Evolutionary conservation across 2,888 invertebrate species (phyloP), one percentile per base, ranked within the genome.

Genomic region (Brachyptera putata): DNA sequence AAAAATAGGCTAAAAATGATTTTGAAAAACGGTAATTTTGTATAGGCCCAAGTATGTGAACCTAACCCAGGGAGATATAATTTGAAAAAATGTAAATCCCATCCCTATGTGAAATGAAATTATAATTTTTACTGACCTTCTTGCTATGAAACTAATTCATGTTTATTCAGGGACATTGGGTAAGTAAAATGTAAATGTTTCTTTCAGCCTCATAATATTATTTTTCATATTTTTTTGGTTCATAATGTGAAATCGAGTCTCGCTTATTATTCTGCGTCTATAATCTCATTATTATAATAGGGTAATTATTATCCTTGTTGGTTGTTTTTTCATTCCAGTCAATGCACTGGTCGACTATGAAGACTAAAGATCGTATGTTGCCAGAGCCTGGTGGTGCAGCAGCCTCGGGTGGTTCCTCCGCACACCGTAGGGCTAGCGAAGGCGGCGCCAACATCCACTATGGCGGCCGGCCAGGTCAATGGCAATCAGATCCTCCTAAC

Each of bases 301-400:
- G 30, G 30, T 11, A 11, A 30, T 30, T 7, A 30, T 30, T n/a
- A n/a, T n/a, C n/a, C n/a, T n/a, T 30, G 30, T 9, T 11, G 34
- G 34, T 30, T 41, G 61, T 46, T 49, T 61, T 50, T 64, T 61
- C n/a, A 34, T 70, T 71, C 56, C 79, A 94, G 86, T 91, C 92
- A 56, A 91, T 94, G 90, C 94, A 95, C 73, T 95, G 94, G 94
- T 85, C 87, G 64, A 89, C 87, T 64, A 89, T 91, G 37, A 92
- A 91, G 75, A 91, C 91, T 67, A 91, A 92, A 76, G 91, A 92
- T 69, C 86, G 92, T 66, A 94, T 93, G 93, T 72, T 91, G 71
- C 79, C 58, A 11, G 58, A 63, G 30, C 18, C 63, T 22, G 62
- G 61, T 5, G 60, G 49, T n/a, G 61, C 46, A 13, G 14, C 56